These are phyloP conservation scores for Oenanthe melanoleuca DNA, from an alignment of 2,113 vertebrate species.

Conservation along the genomic window DNA sequence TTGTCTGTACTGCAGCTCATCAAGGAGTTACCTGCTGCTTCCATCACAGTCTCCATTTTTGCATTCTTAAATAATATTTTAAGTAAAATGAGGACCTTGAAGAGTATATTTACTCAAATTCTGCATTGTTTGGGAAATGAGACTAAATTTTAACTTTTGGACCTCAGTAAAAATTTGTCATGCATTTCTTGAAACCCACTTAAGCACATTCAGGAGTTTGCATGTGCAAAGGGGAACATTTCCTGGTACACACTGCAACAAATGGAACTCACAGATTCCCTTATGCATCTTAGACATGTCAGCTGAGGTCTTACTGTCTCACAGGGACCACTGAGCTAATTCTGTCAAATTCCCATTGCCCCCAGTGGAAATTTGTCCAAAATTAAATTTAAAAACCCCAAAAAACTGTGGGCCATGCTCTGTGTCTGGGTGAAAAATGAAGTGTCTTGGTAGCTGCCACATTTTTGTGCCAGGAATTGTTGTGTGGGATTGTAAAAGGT, in stretches of 20 bases:
- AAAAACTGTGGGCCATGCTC: neutral
- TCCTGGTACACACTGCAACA: neutral
- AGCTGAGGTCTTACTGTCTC: neutral
- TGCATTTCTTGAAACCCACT: neutral
- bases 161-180: neutral
- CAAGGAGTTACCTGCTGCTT: neutral
- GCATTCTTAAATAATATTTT: neutral
- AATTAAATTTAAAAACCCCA: neutral
- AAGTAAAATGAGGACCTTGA: neutral
- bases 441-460: conserved; percentile 33
- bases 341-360: neutral
- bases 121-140: neutral
- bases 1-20: neutral
- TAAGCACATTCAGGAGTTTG: neutral
- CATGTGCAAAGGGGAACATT: neutral
- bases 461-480: conserved; percentile 31
- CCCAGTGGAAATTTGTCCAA: neutral
- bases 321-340: neutral
- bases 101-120: neutral
- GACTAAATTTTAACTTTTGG: neutral
- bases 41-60: neutral
- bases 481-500: conserved; percentile 43
- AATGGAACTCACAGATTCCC: neutral
- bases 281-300: neutral
- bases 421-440: conserved; percentile 25